Evolutionary conservation across 2,888 invertebrate genomes (phyloP).

Genomic region (Chirona hameri): DNA sequence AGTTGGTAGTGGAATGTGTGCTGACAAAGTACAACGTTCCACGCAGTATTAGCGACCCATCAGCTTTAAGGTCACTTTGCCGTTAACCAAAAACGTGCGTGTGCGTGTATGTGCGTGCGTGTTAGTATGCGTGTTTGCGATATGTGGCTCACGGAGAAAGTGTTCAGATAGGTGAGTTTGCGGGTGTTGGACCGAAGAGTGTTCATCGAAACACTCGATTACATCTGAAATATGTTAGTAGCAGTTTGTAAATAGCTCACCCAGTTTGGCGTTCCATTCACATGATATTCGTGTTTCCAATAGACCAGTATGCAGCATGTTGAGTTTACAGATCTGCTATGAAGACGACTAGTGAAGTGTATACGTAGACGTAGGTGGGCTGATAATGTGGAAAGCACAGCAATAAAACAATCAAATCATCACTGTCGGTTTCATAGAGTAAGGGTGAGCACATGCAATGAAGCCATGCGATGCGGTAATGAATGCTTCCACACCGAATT

Average conservation of each 20-base stretch:
- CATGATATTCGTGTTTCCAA: neutral
- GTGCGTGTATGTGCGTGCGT: neutral
- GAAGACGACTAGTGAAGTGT: too few relatives aligned
- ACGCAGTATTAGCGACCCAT: neutral
- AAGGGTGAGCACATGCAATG: too few relatives aligned
- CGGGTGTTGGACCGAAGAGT: too few relatives aligned
- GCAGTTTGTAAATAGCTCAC: neutral
- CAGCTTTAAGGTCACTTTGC: conserved; percentile 1
- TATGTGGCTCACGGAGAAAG: neutral
- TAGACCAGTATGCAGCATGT: neutral
- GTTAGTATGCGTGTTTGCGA: neutral
- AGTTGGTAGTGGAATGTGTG: neutral
- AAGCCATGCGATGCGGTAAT: too few relatives aligned
- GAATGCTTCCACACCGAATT: too few relatives aligned
- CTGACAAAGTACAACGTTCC: neutral
- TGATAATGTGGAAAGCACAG: neutral
- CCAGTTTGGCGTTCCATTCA: neutral
- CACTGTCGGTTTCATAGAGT: neutral
- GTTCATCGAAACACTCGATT: neutral
- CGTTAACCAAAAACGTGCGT: neutral
- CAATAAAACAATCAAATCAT: neutral
- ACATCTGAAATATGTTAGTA: neutral
- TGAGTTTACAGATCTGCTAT: neutral
- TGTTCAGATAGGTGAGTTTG: too few relatives aligned
- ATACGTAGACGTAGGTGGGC: neutral